Conservation (phyloP, 2,888 invertebrate genomes). For the Pandemis heparana region DNA sequence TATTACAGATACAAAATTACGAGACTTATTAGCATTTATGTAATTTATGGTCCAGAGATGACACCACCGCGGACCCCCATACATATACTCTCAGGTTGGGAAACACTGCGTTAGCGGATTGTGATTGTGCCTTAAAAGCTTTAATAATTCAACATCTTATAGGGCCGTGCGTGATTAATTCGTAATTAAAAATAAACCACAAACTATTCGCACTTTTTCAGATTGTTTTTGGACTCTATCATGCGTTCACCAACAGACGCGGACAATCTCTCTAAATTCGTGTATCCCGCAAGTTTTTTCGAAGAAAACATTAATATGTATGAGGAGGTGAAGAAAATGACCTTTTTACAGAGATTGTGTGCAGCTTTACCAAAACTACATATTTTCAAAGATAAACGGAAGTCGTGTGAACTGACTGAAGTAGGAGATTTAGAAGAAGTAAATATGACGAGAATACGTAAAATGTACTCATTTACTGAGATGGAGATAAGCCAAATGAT, state of each 20-base stretch:
- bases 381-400: neutral
- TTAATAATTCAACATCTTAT: too few relatives aligned
- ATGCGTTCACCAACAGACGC: conserved; percentile 74
- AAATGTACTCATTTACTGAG: conserved; percentile 64
- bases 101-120: too few relatives aligned
- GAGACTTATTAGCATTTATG: too few relatives aligned
- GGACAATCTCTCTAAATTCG: conserved; percentile 51
- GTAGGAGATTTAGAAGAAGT: neutral
- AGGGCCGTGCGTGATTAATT: too few relatives aligned
- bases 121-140: too few relatives aligned
- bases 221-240: conserved; percentile 68
- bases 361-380: neutral
- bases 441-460: conserved; percentile 37
- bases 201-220: conserved; percentile 52
- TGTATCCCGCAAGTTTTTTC: conserved; percentile 51
- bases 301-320: conserved; percentile 50
- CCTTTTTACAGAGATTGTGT: neutral
- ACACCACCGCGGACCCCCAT: too few relatives aligned
- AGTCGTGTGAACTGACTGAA: conserved; percentile 1
- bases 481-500: conserved; percentile 63
- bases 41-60: too few relatives aligned
- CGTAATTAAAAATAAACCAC: too few relatives aligned
- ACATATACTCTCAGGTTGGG: too few relatives aligned
- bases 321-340: conserved; percentile 38
- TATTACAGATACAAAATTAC: too few relatives aligned